Evolutionary conservation across 2,113 vertebrate genomes (phyloP).

Genomic region (Chamaea fasciata): DNA sequence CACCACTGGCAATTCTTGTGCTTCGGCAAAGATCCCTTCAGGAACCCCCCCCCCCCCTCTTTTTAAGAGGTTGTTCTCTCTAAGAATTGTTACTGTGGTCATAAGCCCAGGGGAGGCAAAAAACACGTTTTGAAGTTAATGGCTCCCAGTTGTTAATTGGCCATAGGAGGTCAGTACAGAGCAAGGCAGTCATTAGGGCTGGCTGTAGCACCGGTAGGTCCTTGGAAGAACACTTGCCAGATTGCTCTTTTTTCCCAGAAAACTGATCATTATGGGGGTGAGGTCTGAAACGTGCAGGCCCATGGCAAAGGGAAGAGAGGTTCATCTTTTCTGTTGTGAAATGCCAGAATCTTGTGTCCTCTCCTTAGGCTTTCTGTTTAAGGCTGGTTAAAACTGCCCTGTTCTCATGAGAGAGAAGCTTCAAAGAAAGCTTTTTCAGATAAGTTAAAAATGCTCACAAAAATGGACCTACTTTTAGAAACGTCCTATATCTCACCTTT

Average conservation of each 20-base stretch:
- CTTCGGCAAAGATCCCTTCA: not conserved
- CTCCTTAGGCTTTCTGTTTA: not conserved
- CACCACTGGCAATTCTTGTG: not conserved
- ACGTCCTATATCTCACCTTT: not conserved
- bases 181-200: not conserved
- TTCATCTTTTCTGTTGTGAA: not conserved
- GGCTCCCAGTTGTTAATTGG: not conserved
- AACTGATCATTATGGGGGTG: not conserved
- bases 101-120: not conserved
- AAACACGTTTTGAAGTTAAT: not conserved
- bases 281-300: not conserved
- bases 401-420: not conserved
- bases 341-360: not conserved
- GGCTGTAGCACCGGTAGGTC: not conserved
- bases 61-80: not conserved
- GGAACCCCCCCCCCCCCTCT: not conserved
- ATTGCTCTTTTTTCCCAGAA: not conserved
- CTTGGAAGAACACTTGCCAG: not conserved
- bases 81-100: not conserved
- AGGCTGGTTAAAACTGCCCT: not conserved
- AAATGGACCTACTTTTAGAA: not conserved
- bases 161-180: conserved; percentile 33
- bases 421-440: not conserved
- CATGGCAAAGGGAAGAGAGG: not conserved
- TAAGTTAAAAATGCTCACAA: not conserved